Evolutionary conservation across 2,797 vertebrate species (phyloP), one percentile per base, ranked within the genome.

Genomic region (Lindbergichthys nudifrons): DNA sequence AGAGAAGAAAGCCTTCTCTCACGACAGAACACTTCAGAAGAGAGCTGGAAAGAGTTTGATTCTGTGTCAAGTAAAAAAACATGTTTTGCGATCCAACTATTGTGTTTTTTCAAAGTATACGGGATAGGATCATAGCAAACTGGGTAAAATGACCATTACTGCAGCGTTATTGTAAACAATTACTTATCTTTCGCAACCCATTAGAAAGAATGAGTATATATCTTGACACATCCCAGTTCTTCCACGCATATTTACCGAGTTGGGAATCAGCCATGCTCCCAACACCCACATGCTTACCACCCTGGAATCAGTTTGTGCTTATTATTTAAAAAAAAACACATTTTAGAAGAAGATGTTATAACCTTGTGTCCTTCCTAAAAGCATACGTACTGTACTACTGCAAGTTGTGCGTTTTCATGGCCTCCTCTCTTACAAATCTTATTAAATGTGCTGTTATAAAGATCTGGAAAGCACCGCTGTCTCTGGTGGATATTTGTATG

Each of bases 401-500:
- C 19, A 41, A 39, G 18, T 67, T 51, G 9, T 64, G 56, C 45
- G 73, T 77, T 77, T 54, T 57, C 43, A 46, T 78, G 4, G 59
- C 39, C 47, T 50, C 16, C 23, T 46, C 42, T 57, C 63, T 61
- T 67, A 79, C 61, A 84, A 73, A 81, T 68, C 36, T 3, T 67
- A 75, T 77, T 74, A 86, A 88, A 85, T 80, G 62, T 56, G 54
- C 26, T 16, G 46, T 73, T 86, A 72, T 72, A 58, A 62, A 81
- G 58, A 70, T 68, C 36, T 21, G 52, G 41, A 75, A 81, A 71
- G 73, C 66, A 70, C 8, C 42, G 36, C 36, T 41, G 58, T 85
- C 79, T 90, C 83, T 79, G 72, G 79, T 84, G 81, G 73, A 70
- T 82, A 75, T 83, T 81, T 88, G 81, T 86, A 89, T 77, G 78